phyloP scores from a whole-genome alignment of 2,113 vertebrate species.

The Dinomys branickii region DNA sequence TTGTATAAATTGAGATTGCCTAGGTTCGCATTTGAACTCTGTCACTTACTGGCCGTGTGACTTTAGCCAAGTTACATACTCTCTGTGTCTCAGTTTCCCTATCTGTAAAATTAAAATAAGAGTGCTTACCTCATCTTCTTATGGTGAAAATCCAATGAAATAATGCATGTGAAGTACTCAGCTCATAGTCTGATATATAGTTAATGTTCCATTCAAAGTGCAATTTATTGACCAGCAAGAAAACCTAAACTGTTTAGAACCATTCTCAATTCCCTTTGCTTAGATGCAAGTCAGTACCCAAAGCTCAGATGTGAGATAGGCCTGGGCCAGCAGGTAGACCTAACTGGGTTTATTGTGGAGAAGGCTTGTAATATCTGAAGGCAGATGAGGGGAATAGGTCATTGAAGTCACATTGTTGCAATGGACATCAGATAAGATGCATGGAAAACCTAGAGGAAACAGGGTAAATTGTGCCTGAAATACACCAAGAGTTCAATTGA shows the following conservation, averaged over 20 bases:
- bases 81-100: not conserved
- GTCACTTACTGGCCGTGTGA: not conserved
- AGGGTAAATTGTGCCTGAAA: conserved; percentile 1
- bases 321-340: not conserved
- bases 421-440: not conserved
- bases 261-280: conserved; percentile 7
- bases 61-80: conserved; percentile 29
- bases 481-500: not conserved
- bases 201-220: conserved; percentile 16
- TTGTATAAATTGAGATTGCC: not conserved
- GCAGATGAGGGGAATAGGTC: not conserved
- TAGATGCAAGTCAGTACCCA: not conserved
- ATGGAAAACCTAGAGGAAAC: conserved; percentile 1
- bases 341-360: not conserved
- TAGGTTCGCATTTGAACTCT: conserved; percentile 17
- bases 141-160: conserved; percentile 13
- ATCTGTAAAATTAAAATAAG: conserved; percentile 26
- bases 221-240: not conserved
- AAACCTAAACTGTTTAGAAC: not conserved
- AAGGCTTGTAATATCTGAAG: conserved; percentile 29
- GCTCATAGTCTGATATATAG: not conserved
- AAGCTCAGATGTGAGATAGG: not conserved
- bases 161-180: not conserved
- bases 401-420: not conserved
- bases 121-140: not conserved